A percentile compares a stretch with the other conserved stretches of the same genome.
These are phyloP conservation scores for Phodopus roborovskii DNA, from an alignment of 2,113 vertebrate genomes.

Conservation along the genomic window DNA sequence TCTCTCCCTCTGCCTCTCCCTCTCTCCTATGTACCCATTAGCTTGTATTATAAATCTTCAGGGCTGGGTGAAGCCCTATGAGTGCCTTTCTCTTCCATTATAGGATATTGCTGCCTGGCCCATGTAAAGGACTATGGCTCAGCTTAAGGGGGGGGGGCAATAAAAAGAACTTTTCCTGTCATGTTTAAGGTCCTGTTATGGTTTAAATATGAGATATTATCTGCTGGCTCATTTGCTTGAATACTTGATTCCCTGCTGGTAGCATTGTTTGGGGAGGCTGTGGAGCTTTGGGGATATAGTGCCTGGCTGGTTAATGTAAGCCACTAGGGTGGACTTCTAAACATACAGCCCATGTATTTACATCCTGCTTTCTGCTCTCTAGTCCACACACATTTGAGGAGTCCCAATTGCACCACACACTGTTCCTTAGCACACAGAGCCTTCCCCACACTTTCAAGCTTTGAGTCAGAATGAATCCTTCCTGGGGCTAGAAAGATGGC, in stretches of 20 bases:
- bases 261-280: neutral
- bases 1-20: too few relatives aligned
- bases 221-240: neutral
- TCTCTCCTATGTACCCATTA: neutral
- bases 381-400: too few relatives aligned
- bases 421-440: neutral
- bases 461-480: neutral
- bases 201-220: neutral
- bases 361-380: neutral
- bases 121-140: neutral
- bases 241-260: neutral
- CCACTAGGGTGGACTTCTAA: neutral
- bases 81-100: neutral
- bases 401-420: too few relatives aligned
- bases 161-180: neutral
- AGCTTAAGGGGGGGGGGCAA: neutral
- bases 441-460: neutral
- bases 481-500: too few relatives aligned
- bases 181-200: neutral
- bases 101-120: neutral
- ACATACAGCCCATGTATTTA: neutral
- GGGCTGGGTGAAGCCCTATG: too few relatives aligned
- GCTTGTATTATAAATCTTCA: neutral
- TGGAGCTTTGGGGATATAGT: neutral
- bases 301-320: neutral